Evolutionary conservation across 2,797 vertebrate genomes (phyloP).

Genomic region (Sebastes oblongus): DNA sequence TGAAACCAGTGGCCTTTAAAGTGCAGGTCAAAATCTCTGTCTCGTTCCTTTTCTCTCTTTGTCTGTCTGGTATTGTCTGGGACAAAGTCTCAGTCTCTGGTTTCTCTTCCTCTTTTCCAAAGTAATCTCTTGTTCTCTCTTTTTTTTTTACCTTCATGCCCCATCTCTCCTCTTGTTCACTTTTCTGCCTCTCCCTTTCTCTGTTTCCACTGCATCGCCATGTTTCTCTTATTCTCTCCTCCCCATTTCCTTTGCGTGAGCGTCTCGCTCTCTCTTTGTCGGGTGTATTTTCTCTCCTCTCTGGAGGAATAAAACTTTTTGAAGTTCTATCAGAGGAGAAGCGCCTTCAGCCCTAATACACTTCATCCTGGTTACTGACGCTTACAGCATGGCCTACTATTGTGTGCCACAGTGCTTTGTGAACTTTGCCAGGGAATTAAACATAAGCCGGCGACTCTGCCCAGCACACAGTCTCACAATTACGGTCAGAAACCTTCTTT

Average conservation of each 20-base stretch:
- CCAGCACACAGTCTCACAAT: not conserved
- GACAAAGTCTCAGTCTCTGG: conserved; percentile 19
- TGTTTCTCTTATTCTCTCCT: conserved; percentile 40
- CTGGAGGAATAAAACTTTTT: conserved; percentile 63
- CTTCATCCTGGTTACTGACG: conserved; percentile 57
- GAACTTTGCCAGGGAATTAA: conserved; percentile 45
- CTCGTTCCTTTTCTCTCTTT: not conserved
- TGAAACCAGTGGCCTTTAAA: conserved; percentile 29
- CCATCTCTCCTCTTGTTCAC: not conserved
- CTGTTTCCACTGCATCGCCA: conserved; percentile 32
- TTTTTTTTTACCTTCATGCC: not conserved
- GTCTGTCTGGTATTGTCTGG: conserved; percentile 3
- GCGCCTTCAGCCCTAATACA: conserved; percentile 62
- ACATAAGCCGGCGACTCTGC: conserved; percentile 24
- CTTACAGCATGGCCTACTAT: conserved; percentile 56
- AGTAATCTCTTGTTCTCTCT: conserved; percentile 18
- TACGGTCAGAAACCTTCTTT: not conserved
- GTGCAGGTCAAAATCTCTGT: conserved; percentile 14
- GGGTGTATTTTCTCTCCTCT: conserved; percentile 54
- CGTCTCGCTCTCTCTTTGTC: not conserved
- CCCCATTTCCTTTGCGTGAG: conserved; percentile 45
- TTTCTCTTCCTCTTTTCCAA: conserved; percentile 11
- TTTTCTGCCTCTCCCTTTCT: not conserved
- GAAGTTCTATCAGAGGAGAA: conserved; percentile 60
- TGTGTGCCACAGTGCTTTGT: conserved; percentile 30